Percentiles rank a stretch among this genome's conserved stretches.
phyloP scores from a whole-genome alignment of 2,888 invertebrate genomes.

The Apoda limacodes region DNA sequence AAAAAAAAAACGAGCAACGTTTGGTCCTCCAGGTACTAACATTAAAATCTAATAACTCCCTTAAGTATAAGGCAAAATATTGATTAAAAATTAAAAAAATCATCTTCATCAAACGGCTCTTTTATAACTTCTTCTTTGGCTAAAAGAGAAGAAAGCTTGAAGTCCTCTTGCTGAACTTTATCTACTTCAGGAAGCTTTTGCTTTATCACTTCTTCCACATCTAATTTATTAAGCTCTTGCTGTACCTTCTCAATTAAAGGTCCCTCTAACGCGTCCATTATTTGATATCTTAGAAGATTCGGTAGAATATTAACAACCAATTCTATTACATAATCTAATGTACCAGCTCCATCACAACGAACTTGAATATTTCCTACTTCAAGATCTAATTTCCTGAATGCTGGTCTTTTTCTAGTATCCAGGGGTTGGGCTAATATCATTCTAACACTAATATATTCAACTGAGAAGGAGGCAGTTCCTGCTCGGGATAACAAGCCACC shows the following conservation, averaged over 20 bases:
- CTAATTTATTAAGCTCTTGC: conserved; percentile 78
- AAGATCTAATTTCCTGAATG: conserved; percentile 79
- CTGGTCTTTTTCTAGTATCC: conserved; percentile 79
- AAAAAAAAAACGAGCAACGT: too few relatives aligned
- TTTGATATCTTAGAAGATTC: conserved; percentile 87
- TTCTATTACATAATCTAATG: conserved; percentile 85
- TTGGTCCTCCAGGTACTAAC: too few relatives aligned
- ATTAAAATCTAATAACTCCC: conserved; percentile 3
- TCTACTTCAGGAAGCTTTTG: conserved; percentile 77
- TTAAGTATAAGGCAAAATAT: background rate
- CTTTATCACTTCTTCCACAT: conserved; percentile 80
- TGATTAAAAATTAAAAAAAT: conserved; percentile 56
- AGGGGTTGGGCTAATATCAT: conserved; percentile 79
- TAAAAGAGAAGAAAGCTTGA: conserved; percentile 49
- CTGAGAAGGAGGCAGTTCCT: conserved; percentile 80
- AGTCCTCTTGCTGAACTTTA: conserved; percentile 59
- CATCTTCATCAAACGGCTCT: conserved; percentile 48
- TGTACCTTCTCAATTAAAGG: conserved; percentile 81
- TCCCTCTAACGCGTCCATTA: conserved; percentile 86
- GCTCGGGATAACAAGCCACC: conserved; percentile 76
- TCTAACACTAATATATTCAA: conserved; percentile 81
- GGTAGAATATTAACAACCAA: conserved; percentile 84
- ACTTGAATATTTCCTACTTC: conserved; percentile 88
- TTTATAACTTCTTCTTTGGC: conserved; percentile 22
- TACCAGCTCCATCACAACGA: conserved; percentile 87